phyloP scores from a whole-genome alignment of 2,888 invertebrate species.

The Conops quadrifasciatus region DNA sequence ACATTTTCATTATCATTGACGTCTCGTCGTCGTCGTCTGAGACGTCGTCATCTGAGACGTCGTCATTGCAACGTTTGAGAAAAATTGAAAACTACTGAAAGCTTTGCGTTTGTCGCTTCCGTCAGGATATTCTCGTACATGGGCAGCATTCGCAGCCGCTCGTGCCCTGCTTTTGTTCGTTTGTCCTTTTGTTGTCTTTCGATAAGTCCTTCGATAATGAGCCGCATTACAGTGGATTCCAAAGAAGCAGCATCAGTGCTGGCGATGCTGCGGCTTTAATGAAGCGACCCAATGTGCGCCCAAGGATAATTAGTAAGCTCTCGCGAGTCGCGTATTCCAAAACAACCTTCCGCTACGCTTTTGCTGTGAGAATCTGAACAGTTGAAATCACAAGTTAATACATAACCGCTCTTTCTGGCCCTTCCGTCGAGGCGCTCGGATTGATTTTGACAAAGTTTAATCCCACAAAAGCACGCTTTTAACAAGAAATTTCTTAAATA shows the following conservation, averaged over 20 bases:
- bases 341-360: constrained; percentile 22
- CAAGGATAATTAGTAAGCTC: constrained; percentile 59
- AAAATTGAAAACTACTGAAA: constrained; percentile 18
- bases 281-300: constrained; percentile 49
- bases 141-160: too few relatives aligned
- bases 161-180: constrained; percentile 2
- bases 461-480: constrained; percentile 53
- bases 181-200: constrained; percentile 23
- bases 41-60: not conserved
- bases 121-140: constrained; percentile 12
- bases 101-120: constrained; percentile 15
- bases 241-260: not conserved
- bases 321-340: constrained; percentile 55
- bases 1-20: not conserved
- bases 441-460: constrained; percentile 43
- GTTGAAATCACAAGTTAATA: constrained; percentile 64
- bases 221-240: constrained; percentile 36
- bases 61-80: not conserved
- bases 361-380: constrained; percentile 59
- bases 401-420: constrained; percentile 29
- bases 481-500: constrained; percentile 44
- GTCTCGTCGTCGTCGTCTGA: too few relatives aligned
- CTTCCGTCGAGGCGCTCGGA: constrained; percentile 29
- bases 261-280: constrained; percentile 47
- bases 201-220: constrained; percentile 58